Percentiles rank a stretch among this genome's conserved stretches.
These are phyloP conservation scores for Parauchenoglanis ngamensis DNA, from an alignment of 2,797 vertebrate species.

Conservation along the genomic window DNA sequence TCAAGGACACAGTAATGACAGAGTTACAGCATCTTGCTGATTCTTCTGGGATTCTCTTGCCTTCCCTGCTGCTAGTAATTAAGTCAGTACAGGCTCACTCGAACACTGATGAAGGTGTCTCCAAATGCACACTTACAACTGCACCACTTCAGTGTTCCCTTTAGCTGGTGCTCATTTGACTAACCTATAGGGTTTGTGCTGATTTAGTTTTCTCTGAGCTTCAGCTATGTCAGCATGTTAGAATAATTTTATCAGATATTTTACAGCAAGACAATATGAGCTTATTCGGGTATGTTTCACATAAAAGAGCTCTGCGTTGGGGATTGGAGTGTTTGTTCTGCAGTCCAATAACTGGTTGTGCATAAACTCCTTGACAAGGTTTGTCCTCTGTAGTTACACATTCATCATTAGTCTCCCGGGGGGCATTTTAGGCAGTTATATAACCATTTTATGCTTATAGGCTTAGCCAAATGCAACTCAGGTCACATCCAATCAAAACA, in stretches of 20 bases:
- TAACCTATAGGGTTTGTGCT: slow-evolving; percentile 23
- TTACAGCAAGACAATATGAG: not conserved
- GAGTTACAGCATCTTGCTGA: slow-evolving; percentile 49
- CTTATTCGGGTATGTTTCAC: not conserved
- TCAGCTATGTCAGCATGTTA: not conserved
- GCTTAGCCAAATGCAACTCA: slow-evolving; percentile 35
- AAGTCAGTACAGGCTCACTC: slow-evolving; percentile 44
- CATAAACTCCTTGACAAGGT: slow-evolving; percentile 23
- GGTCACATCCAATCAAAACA: slow-evolving; percentile 31
- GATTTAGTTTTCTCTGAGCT: slow-evolving; percentile 16
- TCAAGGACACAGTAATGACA: slow-evolving; percentile 51
- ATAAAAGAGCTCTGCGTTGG: not conserved
- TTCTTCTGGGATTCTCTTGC: slow-evolving; percentile 46
- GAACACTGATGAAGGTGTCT: slow-evolving; percentile 50
- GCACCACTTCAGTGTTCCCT: slow-evolving; percentile 36
- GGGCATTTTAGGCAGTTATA: slow-evolving; percentile 37
- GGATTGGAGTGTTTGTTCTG: slow-evolving; percentile 16
- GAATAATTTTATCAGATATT: not conserved
- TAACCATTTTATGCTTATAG: slow-evolving; percentile 41
- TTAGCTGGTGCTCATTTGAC: slow-evolving; percentile 27
- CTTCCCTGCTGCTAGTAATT: slow-evolving; percentile 54
- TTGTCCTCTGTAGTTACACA: slow-evolving; percentile 29
- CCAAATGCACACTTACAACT: slow-evolving; percentile 44
- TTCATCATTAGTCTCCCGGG: slow-evolving; percentile 40
- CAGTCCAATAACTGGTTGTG: slow-evolving; percentile 20